phyloP scores from a whole-genome alignment of 2,888 invertebrate genomes.

The Drosophila imparisetae region DNA sequence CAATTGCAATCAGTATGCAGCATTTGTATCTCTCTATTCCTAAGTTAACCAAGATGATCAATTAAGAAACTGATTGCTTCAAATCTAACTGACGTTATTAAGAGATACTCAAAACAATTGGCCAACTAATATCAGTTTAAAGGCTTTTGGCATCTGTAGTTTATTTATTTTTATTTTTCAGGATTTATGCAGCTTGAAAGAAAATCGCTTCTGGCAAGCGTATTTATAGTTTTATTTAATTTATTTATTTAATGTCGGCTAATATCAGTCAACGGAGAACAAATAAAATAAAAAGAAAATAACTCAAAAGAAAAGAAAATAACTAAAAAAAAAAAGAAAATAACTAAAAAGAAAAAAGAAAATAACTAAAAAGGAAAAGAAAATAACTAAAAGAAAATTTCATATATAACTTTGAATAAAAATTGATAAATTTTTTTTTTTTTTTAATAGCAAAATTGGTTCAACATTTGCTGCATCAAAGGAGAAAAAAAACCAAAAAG shows the following conservation, averaged over 20 bases:
- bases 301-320: no score
- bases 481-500: no score
- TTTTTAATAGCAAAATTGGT: no score
- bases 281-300: background rate
- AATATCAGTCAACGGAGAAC: background rate
- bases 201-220: background rate
- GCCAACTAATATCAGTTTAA: background rate
- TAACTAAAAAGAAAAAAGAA: background rate
- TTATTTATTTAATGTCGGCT: background rate
- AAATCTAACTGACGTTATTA: background rate
- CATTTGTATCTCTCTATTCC: background rate
- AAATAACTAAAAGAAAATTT: background rate
- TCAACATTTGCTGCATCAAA: no score
- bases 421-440: no score
- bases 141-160: background rate
- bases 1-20: conserved; percentile 1
- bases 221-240: background rate
- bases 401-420: background rate
- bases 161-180: background rate
- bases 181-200: background rate
- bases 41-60: conserved; percentile 23
- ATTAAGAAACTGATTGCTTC: conserved; percentile 5
- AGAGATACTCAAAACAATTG: background rate
- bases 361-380: background rate
- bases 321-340: background rate